Conservation (phyloP, 2,797 vertebrate species). For the Dendrocincla tyrannina region DNA sequence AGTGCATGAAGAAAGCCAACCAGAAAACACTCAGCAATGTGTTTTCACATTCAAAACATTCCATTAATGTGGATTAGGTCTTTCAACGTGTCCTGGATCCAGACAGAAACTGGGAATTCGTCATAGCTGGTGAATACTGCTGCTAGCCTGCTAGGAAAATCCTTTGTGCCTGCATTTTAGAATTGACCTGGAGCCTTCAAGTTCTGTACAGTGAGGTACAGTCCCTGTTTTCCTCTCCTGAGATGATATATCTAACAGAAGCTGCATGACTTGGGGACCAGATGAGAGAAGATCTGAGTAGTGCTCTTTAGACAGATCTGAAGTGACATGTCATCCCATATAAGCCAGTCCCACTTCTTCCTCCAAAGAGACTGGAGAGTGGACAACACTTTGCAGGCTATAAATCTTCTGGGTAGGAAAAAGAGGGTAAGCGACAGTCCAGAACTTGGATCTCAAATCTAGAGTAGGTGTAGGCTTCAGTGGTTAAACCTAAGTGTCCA, state of each 20-base stretch:
- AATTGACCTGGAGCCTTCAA: background rate
- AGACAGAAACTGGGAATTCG: background rate
- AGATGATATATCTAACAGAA: background rate
- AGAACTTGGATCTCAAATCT: background rate
- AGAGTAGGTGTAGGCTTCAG: background rate
- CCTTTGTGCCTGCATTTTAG: background rate
- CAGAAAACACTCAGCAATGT: background rate
- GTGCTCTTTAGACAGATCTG: background rate
- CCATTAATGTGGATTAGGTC: background rate
- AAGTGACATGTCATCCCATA: background rate
- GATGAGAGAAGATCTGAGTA: background rate
- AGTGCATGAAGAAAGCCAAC: background rate
- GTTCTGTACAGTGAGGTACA: background rate
- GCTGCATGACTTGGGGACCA: background rate
- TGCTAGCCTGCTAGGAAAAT: background rate
- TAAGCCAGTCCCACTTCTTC: background rate
- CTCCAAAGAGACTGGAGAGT: background rate
- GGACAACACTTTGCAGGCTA: background rate
- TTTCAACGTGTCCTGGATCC: background rate
- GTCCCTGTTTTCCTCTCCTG: background rate
- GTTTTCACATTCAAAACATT: slow-evolving; percentile 8
- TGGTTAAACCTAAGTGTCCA: background rate
- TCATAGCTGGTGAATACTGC: background rate
- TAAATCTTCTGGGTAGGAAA: background rate
- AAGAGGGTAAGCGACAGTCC: background rate